These are phyloP conservation scores for Diabrotica balteata DNA, from an alignment of 2,888 invertebrate genomes.

Conservation along the genomic window DNA sequence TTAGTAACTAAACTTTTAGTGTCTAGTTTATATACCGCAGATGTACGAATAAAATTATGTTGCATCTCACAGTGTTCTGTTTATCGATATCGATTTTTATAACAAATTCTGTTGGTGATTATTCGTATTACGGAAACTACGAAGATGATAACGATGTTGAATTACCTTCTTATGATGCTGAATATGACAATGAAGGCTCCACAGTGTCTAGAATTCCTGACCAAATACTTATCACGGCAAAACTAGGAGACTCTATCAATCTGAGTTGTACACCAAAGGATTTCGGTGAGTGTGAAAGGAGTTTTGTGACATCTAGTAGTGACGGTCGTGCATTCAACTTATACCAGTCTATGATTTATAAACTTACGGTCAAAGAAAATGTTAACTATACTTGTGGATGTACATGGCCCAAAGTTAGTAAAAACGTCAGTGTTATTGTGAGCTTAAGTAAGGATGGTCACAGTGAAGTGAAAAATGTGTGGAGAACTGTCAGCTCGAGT, in stretches of 20 bases:
- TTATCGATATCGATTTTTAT: no score
- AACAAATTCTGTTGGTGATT: not conserved
- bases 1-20: no score
- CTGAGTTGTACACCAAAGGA: conserved; percentile 8
- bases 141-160: conserved; percentile 2
- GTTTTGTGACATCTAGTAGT: conserved; percentile 4
- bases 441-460: not conserved
- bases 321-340: not conserved
- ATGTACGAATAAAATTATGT: no score
- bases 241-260: not conserved
- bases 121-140: conserved; percentile 1
- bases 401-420: conserved; percentile 3
- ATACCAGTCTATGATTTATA: not conserved
- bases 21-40: no score
- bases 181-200: not conserved
- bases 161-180: not conserved
- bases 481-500: no score
- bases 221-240: not conserved
- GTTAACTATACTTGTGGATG: conserved; percentile 19
- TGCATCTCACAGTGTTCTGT: no score
- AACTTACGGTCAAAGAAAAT: not conserved
- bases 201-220: not conserved
- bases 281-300: conserved; percentile 4
- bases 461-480: conserved; percentile 3
- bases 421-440: conserved; percentile 13